Conservation (phyloP, 92 coral and sea anemone genomes). For the Phenganax marumi region DNA sequence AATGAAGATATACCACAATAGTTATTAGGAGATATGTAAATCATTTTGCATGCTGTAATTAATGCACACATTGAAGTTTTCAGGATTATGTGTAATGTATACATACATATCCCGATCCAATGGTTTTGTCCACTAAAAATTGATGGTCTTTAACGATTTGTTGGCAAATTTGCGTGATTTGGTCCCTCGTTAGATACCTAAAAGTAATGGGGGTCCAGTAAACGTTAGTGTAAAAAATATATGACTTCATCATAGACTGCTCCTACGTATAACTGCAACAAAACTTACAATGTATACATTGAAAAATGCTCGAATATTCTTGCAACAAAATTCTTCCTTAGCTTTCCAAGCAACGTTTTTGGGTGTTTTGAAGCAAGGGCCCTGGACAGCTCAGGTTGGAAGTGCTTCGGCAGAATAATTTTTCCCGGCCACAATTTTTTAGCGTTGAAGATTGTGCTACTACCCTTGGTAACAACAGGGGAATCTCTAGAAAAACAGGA, state of each 20-base stretch:
- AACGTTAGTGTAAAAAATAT: neutral
- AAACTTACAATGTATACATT: neutral
- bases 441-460: neutral
- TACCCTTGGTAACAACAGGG: too few relatives aligned
- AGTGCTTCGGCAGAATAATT: neutral
- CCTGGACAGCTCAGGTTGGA: conserved; percentile 2
- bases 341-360: neutral
- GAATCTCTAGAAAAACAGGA: too few relatives aligned
- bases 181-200: conserved; percentile 67
- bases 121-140: conserved; percentile 54
- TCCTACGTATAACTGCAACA: neutral
- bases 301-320: neutral
- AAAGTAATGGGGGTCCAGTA: too few relatives aligned
- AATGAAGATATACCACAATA: neutral
- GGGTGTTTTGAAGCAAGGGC: neutral
- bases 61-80: neutral
- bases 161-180: conserved; percentile 51
- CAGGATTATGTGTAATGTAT: neutral
- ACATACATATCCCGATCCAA: conserved; percentile 75
- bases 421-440: conserved; percentile 12
- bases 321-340: neutral
- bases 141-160: conserved; percentile 57
- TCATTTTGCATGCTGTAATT: neutral
- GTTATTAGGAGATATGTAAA: neutral
- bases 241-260: neutral